These are phyloP conservation scores for Pollenia amentaria DNA, from an alignment of 2,888 invertebrate genomes.

Conservation along the genomic window DNA sequence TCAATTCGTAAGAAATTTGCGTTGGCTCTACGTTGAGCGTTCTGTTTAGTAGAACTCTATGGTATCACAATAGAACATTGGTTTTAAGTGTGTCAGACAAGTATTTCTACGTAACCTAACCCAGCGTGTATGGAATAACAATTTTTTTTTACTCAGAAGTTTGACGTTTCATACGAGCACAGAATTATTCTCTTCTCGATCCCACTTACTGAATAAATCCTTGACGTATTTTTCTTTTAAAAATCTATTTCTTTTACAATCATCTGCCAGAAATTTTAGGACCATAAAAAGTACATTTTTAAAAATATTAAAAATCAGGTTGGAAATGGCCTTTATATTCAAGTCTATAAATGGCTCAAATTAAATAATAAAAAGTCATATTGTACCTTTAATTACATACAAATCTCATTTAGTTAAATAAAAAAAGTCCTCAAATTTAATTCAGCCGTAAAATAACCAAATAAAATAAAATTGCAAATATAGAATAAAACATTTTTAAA, in stretches of 20 bases:
- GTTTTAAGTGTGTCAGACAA: too few species aligned
- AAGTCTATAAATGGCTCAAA: not conserved
- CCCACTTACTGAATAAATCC: conserved; percentile 2
- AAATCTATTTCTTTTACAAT: conserved; percentile 14
- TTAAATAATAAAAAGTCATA: not conserved
- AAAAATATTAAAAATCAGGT: conserved; percentile 57
- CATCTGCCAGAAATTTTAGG: conserved; percentile 28
- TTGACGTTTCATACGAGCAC: not conserved
- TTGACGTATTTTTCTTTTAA: conserved; percentile 19
- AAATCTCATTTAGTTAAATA: too few species aligned
- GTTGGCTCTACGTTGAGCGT: too few species aligned
- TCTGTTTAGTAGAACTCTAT: too few species aligned
- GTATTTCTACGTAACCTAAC: too few species aligned
- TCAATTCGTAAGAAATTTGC: too few species aligned
- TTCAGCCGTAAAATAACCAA: not conserved
- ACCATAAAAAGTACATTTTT: conserved; percentile 59
- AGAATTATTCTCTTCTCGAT: too few species aligned
- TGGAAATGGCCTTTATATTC: not conserved
- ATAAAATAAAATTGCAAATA: too few species aligned
- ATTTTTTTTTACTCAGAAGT: not conserved
- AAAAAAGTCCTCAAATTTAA: not conserved
- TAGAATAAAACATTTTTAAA: too few species aligned
- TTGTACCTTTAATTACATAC: too few species aligned
- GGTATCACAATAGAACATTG: too few species aligned
- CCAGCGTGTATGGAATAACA: too few species aligned